Conservation (phyloP, 2,113 vertebrate species). For the Scytalopus superciliaris region DNA sequence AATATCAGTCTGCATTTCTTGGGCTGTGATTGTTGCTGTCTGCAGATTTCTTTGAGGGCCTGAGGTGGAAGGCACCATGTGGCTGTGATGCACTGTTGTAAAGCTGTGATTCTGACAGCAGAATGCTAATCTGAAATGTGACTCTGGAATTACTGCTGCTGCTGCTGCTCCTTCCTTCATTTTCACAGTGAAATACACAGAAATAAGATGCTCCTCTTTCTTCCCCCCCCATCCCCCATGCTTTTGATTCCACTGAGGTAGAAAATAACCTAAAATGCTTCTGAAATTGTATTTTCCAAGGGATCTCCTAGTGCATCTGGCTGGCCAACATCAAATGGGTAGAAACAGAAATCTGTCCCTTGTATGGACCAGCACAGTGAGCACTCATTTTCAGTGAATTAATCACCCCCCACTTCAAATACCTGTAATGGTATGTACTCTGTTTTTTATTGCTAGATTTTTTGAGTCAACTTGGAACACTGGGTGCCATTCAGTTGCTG, state of each 20-base stretch:
- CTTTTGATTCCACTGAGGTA: conserved; percentile 16
- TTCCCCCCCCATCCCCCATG: not conserved
- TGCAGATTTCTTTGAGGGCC: not conserved
- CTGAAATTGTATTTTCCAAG: conserved; percentile 54
- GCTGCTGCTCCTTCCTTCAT: not conserved
- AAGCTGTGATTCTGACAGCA: conserved; percentile 32
- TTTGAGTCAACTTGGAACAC: not conserved
- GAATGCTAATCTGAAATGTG: conserved; percentile 30
- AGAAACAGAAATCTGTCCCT: conserved; percentile 28
- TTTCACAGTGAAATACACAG: not conserved
- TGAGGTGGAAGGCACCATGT: conserved; percentile 12
- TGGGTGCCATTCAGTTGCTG: not conserved
- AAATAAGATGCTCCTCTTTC: not conserved
- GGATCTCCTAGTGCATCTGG: conserved; percentile 26
- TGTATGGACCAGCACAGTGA: not conserved
- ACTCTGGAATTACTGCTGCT: not conserved
- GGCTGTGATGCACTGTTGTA: not conserved
- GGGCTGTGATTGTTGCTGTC: not conserved
- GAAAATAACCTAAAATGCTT: conserved; percentile 50
- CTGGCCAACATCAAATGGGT: not conserved
- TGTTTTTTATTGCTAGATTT: not conserved
- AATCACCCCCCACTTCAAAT: not conserved
- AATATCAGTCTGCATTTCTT: not conserved
- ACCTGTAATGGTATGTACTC: not conserved
- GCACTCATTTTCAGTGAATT: not conserved